Evolutionary conservation across 2,113 vertebrate genomes (phyloP), one percentile per base, ranked within the genome.

Genomic region (Echinops telfairi): DNA sequence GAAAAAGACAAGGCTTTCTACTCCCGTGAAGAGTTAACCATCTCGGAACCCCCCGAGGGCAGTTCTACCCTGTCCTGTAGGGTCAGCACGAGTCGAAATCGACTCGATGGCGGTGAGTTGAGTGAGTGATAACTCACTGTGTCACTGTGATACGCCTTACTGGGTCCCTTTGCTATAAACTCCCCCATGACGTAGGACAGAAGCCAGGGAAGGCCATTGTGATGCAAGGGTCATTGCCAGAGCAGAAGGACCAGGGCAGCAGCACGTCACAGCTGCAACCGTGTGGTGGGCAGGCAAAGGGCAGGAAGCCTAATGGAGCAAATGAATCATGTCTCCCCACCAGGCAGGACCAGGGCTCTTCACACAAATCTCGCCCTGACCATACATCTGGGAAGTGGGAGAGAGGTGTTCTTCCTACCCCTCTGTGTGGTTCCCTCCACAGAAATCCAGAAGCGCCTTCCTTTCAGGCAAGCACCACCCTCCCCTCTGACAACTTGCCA

Each of bases 281-380:
- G 3, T 3, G 22, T 23, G 25, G 4, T 40, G 17, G 5, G 14
- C 60, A 23, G 85, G 38, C 5, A 3, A n/a, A 89, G 66, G n/a
- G 17, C 1, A 16, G 31, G 62, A 20, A n/a, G 27, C 7, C 12
- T 64, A 33, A 29, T 2, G n/a, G 57, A 85, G 14, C 17, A 19
- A 53, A 31, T 3, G 47, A 15, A 12, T 10, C 29, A 23, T 25
- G 10, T 53, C 19, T 31, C 36, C 47, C 62, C 4, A 1, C 33
- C 70, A 0, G 0, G 1, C 0, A 15, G 43, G 36, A 66, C 15
- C 23, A 23, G 47, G 62, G 5, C 2, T 40, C 31, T 33, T 36
- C 11, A 4, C 12, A 36, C 33, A 53, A 36, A 27, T 16, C 15
- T 31, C 23, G 27, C 27, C 53, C 20, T 88, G 3, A 20, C n/a